Evolutionary conservation across 2,888 invertebrate species (phyloP), one percentile per base, ranked within the genome.

Genomic region (Pristionchus arcanus): DNA sequence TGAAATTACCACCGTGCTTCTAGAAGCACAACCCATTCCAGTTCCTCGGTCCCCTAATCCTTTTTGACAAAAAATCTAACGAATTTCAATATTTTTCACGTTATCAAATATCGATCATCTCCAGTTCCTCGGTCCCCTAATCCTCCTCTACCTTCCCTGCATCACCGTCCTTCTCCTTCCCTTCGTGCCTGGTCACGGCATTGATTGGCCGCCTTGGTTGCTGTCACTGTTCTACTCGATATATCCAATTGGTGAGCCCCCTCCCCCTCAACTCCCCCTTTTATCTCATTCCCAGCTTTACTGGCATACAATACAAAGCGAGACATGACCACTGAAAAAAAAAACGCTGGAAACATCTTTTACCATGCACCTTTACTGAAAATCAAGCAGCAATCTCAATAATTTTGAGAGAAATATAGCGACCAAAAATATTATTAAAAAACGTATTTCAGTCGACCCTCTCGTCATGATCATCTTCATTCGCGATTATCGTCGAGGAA

Each of bases 381-480:
- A n/a, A n/a, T n/a, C n/a, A n/a, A n/a, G n/a, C n/a, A n/a, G n/a
- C n/a, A n/a, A n/a, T n/a, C n/a, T n/a, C n/a, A n/a, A n/a, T n/a
- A n/a, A n/a, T n/a, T n/a, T n/a, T n/a, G n/a, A n/a, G n/a, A n/a
- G n/a, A n/a, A n/a, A n/a, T n/a, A n/a, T n/a, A n/a, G n/a, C n/a
- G n/a, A n/a, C n/a, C n/a, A n/a, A n/a, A n/a, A n/a, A n/a, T n/a
- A n/a, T n/a, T n/a, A n/a, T n/a, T n/a, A n/a, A n/a, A n/a, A n/a
- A n/a, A n/a, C n/a, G n/a, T n/a, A 77, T 84, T 59, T n/a, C 84
- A 85, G 84, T 85, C 34, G 84, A 85, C 34, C 84, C 84, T 0
- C 84, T 85, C 25, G 84, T 85, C 2, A 85, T 85, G 55, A 85
- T 85, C 59, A 49, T 55, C 84, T 85, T 85, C 84, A 85, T 85